Base-by-base conservation (phyloP, 2,797 vertebrate species). In the Pempheris klunzingeri region DNA sequence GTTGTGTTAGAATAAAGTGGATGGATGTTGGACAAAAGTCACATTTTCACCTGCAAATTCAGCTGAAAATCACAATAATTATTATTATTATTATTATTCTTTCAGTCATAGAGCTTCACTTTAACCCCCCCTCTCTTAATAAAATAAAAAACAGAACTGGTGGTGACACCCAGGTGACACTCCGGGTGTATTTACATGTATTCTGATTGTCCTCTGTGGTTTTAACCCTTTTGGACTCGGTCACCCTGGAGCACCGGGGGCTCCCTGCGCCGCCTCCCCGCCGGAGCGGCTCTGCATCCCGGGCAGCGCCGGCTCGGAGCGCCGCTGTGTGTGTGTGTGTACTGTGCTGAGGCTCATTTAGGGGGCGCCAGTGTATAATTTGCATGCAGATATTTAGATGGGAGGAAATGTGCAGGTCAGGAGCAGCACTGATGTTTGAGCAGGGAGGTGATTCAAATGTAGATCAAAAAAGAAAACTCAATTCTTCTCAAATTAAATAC, bases 281-380 rank as follows among this genome's bases (percentile, higher is more conserved):
- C 34, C 82, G 20, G 39, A 68, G 63, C 11, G 38, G 73, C 66
- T 36, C 13, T 28, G 50, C 22, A 41, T 34, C 61, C 74, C 58
- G 61, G 49, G 36, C 2, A 34, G 36, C 6, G 15, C 30, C 61
- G 7, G 36, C 36, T 54, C 22, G 60, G 54, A 39, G 36, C 61
- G 44, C 76, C 5, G 46, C 43, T 15, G 26, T 32, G 30, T 4
- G 30, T 6, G 30, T 49, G 71, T 60, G 49, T 87, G 90, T 67
- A 88, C 75, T 90, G 67, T 80, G 75, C 8, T 18, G 24, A 24
- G 53, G 63, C 77, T 83, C 90, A 83, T 79, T 84, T 88, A 92
- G 91, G 88, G 92, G 92, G 90, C 92, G 91, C 90, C 88, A 90
- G 88, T 85, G 92, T 85, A 90, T 92, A 87, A 90, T 86, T 2